Evolutionary conservation across 1,140 invertebrate species (phyloP), one percentile per base, ranked within the genome.

Genomic region (Nomia melanderi): DNA sequence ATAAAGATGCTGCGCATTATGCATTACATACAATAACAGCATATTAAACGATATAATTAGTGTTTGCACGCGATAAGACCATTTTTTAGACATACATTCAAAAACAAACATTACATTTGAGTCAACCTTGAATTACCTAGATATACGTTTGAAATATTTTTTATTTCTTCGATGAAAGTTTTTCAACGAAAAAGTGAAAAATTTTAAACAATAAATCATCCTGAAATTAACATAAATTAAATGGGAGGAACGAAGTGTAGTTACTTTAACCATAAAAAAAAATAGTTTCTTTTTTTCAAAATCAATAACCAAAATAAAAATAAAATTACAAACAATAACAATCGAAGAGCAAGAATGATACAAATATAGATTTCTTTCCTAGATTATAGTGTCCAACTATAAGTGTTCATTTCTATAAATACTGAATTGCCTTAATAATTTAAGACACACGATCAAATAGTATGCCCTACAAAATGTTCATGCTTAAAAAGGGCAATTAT

Each of bases 111-210:
- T n/a, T 36, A 0, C 9, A 1, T 39, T 63, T 33, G 2, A 8
- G 20, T 73, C 4, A 64, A 53, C 44, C 59, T 73, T 53, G n/a
- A 63, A 53, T 60, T 39, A 73, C 44, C 44, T 64, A 56, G 29
- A 41, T 71, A 31, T 0, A 23, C 0, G 17, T 63, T 3, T 5
- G 47, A 4, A 20, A 62, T 20, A 50, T 36, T 23, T 64, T 20
- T 50, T 11, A 53, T n/a, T 25, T 47, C 20, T 8, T 33, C 47
- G 0, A 31, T 27, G 14, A 36, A 39, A n/a, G 25, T 14, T 57
- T 33, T n/a, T 9, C 50, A 62, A 50, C 2, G 17, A 33, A 47
- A 31, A 36, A 47, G 4, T 20, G 23, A 29, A 0, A 23, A 29
- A 23, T n/a, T 3, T 12, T 6, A 60, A 62, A 36, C 36, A 23